Percentiles rank a stretch among this genome's conserved stretches.
Conservation (phyloP, 1,140 invertebrate genomes). For the Campoletis sonorensis region DNA sequence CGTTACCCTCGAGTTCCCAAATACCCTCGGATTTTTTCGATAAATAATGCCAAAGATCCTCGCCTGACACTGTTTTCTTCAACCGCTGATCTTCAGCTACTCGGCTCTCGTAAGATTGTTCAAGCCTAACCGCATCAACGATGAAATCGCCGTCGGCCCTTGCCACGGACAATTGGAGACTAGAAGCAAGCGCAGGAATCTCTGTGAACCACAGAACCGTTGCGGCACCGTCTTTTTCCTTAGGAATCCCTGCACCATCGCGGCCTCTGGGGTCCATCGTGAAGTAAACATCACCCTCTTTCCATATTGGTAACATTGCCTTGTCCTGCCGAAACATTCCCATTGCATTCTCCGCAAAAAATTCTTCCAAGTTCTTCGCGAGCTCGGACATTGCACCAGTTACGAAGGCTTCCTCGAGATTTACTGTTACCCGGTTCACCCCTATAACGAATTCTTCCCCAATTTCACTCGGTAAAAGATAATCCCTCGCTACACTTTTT, state of each 20-base stretch:
- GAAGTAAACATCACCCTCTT: constrained; percentile 63
- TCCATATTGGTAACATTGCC: constrained; percentile 68
- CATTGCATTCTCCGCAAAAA: constrained; percentile 62
- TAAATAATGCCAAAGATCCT: constrained; percentile 66
- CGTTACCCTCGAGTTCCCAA: constrained; percentile 62
- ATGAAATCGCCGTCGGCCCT: constrained; percentile 52
- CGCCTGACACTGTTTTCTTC: constrained; percentile 52
- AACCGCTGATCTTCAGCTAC: constrained; percentile 54
- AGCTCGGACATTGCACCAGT: constrained; percentile 56
- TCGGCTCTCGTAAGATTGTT: constrained; percentile 60
- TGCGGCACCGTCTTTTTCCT: constrained; percentile 58
- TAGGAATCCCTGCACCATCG: constrained; percentile 53
- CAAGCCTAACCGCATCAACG: constrained; percentile 62
- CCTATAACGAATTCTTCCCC: constrained; percentile 69
- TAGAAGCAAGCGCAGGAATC: constrained; percentile 52
- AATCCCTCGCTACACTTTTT: constrained; percentile 64
- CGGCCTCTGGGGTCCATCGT: constrained; percentile 68
- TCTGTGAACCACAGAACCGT: constrained; percentile 66
- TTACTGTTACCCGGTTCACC: constrained; percentile 60
- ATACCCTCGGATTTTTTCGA: constrained; percentile 59
- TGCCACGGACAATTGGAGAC: constrained; percentile 17
- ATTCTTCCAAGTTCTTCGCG: constrained; percentile 54
- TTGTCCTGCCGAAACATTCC: constrained; percentile 64
- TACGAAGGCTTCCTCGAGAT: constrained; percentile 60
- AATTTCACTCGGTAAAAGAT: constrained; percentile 72